A percentile compares a stretch with the other conserved stretches of the same genome.
phyloP scores from a whole-genome alignment of 2,113 vertebrate species.

The Sapayoa aenigma region DNA sequence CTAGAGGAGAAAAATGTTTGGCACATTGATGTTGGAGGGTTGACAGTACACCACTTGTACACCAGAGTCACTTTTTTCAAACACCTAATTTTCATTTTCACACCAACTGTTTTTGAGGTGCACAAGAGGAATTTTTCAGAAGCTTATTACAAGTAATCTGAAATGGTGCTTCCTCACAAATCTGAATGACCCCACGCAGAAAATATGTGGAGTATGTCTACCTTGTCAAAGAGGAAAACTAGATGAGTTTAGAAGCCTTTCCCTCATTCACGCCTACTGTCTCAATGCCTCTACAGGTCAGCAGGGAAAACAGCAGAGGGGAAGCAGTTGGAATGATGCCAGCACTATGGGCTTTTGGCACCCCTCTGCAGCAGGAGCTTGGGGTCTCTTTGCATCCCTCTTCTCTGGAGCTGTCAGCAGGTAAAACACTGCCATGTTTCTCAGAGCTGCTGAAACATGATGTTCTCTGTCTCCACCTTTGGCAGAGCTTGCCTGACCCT shows the following conservation, averaged over 20 bases:
- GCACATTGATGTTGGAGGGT: background rate
- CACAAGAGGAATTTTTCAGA: background rate
- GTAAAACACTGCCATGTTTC: background rate
- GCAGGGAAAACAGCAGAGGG: background rate
- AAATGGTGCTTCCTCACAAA: background rate
- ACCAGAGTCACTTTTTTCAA: background rate
- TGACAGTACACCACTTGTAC: background rate
- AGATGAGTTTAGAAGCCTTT: background rate
- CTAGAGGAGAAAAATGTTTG: background rate
- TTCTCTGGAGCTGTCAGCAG: background rate
- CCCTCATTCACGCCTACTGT: background rate
- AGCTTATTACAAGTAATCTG: background rate
- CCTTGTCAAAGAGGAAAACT: background rate
- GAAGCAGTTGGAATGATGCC: background rate
- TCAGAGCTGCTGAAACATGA: slow-evolving; percentile 8
- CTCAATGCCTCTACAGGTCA: background rate
- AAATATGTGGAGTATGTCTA: background rate
- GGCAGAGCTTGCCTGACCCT: background rate
- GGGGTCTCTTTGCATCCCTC: background rate
- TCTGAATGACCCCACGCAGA: background rate
- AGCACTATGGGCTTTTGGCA: background rate
- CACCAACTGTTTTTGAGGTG: background rate
- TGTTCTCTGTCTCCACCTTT: slow-evolving; percentile 8
- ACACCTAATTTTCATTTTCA: background rate
- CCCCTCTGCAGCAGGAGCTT: background rate